A percentile compares a stretch with the other conserved stretches of the same genome.
Evolutionary conservation across 2,797 vertebrate genomes (phyloP).

Genomic region (Petrocephalus schoutedeni): DNA sequence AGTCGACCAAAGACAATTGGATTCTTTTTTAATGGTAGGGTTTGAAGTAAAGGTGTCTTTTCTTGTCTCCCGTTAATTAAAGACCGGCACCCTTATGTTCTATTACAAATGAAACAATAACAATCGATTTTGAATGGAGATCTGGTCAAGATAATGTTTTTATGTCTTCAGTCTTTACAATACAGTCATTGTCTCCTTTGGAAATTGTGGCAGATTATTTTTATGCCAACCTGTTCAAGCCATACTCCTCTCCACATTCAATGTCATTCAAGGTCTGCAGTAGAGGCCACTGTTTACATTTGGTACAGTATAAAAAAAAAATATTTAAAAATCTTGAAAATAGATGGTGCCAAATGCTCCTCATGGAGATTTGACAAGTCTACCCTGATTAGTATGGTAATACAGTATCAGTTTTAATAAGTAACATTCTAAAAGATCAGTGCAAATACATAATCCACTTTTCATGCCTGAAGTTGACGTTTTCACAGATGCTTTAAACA

Average conservation of each 20-base stretch:
- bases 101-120: not conserved
- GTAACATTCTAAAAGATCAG: not conserved
- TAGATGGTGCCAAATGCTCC: not conserved
- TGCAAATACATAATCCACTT: not conserved
- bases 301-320: not conserved
- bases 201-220: not conserved
- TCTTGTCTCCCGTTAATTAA: not conserved
- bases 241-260: not conserved
- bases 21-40: constrained; percentile 2
- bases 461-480: not conserved
- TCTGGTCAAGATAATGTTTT: not conserved
- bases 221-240: not conserved
- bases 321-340: not conserved
- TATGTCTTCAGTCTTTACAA: not conserved
- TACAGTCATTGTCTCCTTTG: not conserved
- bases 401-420: not conserved
- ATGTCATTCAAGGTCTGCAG: not conserved
- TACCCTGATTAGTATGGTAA: not conserved
- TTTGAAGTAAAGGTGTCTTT: not conserved
- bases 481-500: not conserved
- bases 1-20: not conserved
- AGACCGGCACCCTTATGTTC: not conserved
- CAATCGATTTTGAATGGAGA: not conserved
- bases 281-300: not conserved
- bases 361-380: not conserved